Evolutionary conservation across 2,888 invertebrate species (phyloP), one percentile per base, ranked within the genome.

Genomic region (Eupithecia subumbrata): DNA sequence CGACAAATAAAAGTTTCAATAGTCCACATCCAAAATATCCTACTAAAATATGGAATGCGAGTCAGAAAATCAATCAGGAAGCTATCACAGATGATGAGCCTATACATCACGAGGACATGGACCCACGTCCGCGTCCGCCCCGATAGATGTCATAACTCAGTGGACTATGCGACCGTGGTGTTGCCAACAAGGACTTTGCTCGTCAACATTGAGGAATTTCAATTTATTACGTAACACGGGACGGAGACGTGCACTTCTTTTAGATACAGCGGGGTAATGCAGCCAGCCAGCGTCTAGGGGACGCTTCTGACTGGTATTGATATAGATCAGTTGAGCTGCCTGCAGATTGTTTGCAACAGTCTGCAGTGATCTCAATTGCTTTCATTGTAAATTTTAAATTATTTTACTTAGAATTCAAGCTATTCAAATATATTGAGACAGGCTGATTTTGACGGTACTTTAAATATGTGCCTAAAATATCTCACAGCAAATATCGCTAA

Each of bases 141-240:
- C n/a, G 16, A 12, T 71, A 64, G 69, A 69, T 71, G 71, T 76
- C 72, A 76, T 76, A 76, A 76, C 76, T 76, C 66, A 71, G 43
- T 22, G 48, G 63, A 68, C 66, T 67, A 67, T 37, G 68, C 25
- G 22, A 25, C 43, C 14, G 12, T 22, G 22, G 63, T 71, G 71
- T 30, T 71, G 71, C 71, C 71, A 71, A 43, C 71, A 22, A 43
- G 1, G 34, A 34, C 64, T 34, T 48, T 8, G 18, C 34, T 16
- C 43, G 12, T 12, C 12, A 11, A 22, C 1, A 60, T 14, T 25
- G 60, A 60, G 25, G 5, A 25, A 25, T 12, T 60, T 60, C 0
- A 18, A 48, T 45, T 45, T 43, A 14, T 18, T 48, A 40, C 11
- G 43, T 12, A 40, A 43, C 3, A 14, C 43, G 12, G 12, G 14